Evolutionary conservation across 1,140 invertebrate genomes (phyloP), one percentile per base, ranked within the genome.

Genomic region (Drosophila nannoptera): DNA sequence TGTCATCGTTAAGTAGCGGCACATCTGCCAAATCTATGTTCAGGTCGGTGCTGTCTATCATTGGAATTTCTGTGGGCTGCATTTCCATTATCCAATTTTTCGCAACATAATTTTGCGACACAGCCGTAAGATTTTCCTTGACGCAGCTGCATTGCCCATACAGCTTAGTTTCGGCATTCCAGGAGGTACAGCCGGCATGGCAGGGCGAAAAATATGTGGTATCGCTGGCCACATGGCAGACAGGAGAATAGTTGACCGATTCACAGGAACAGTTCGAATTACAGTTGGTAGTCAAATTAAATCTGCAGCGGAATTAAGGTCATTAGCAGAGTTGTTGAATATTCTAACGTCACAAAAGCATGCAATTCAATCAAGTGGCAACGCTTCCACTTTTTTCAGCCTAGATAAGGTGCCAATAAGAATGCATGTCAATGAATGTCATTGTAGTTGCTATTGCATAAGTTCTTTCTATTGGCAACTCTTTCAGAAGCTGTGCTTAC

Each of bases 191-290:
- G 2, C 93, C 93, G 0, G 92, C 93, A 70, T 93, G 92, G 73
- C 93, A 93, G 7, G 93, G 90, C 6, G 92, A 93, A 78, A 92
- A 93, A 65, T 90, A 94, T 2, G 92, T 92, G 11, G 90, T 91
- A 61, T 84, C 89, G 2, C 90, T 90, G 3, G 89, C 68, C 38
- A 90, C 90, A 62, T 92, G 91, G 67, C 92, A 93, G 2, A 93
- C 92, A 0, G 93, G 93, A 0, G 90, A 89, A 73, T 92, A 93
- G 65, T 91, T 91, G 0, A 92, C 87, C 22, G 78, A 77, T 0
- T 90, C 90, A 75, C 93, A 93, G 31, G 89, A 90, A 71, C 93
- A 93, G 12, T 90, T 89, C 0, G 54, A 46, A 64, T 93, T 93
- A 73, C 93, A 93, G 2, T 74, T 45, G 1, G 78, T 80, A 3